phyloP scores from a whole-genome alignment of 2,888 invertebrate genomes.

The Eilema caniola region DNA sequence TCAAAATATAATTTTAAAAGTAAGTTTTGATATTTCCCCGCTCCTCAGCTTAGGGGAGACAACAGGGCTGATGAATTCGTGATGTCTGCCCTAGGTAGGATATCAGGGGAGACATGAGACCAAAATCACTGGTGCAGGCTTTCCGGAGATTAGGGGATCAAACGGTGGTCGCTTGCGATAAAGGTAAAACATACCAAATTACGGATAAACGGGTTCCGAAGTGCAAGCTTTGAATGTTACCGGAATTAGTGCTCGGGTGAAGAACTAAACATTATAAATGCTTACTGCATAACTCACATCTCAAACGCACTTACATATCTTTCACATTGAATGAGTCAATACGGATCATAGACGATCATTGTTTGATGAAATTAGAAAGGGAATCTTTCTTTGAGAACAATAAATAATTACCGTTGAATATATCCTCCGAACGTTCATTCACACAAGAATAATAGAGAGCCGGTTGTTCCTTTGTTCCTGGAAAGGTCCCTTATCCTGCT shows the following conservation, averaged over 20 bases:
- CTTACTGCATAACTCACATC: not conserved
- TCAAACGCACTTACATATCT: not conserved
- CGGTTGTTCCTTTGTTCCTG: constrained; percentile 8
- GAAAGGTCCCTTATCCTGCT: constrained; percentile 7
- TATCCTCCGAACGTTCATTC: constrained; percentile 18
- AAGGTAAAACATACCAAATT: not conserved
- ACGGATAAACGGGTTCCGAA: not conserved
- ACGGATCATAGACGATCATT: not conserved
- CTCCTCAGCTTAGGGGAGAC: too few relatives aligned
- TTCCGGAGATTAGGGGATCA: not conserved
- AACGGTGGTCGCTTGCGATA: not conserved
- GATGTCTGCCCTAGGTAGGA: too few relatives aligned
- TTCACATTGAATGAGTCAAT: constrained; percentile 1
- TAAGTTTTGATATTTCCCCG: too few relatives aligned
- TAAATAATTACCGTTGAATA: constrained; percentile 14
- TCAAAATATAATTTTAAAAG: too few relatives aligned
- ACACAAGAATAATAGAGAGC: constrained; percentile 12
- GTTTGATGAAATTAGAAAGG: constrained; percentile 11
- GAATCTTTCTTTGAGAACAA: constrained; percentile 8
- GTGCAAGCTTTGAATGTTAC: not conserved
- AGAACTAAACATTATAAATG: not conserved
- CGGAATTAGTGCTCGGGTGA: not conserved
- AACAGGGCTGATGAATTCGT: too few relatives aligned
- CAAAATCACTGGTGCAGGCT: not conserved
- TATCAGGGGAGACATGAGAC: too few relatives aligned